phyloP scores from a whole-genome alignment of 2,113 vertebrate genomes.

The Zosterops hypoxanthus region DNA sequence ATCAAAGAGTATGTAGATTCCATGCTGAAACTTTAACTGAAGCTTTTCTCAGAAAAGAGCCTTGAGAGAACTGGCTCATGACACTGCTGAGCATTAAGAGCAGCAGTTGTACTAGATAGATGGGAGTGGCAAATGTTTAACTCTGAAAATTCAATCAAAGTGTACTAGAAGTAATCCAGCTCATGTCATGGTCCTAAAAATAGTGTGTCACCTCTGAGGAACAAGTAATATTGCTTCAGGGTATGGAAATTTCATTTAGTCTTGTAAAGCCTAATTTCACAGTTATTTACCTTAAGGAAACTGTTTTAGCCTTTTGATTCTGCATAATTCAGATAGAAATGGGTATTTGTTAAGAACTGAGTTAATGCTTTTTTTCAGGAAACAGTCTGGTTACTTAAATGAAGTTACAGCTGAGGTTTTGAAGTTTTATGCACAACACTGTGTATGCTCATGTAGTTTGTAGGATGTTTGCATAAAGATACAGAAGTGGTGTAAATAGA shows the following conservation, averaged over 20 bases:
- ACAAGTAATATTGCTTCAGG: not conserved
- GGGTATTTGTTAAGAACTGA: not conserved
- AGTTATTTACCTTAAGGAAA: not conserved
- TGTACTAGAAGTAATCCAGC: slow-evolving; percentile 8
- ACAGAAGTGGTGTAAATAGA: not conserved
- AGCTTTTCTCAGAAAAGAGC: not conserved
- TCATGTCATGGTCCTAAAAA: slow-evolving; percentile 31
- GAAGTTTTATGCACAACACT: not conserved
- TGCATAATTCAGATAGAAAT: not conserved
- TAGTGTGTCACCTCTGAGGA: slow-evolving; percentile 32
- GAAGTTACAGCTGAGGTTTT: not conserved
- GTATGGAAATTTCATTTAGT: not conserved
- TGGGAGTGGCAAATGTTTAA: not conserved
- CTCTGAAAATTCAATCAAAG: slow-evolving; percentile 34
- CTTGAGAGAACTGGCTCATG: not conserved
- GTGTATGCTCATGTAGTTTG: not conserved
- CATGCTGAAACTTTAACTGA: not conserved
- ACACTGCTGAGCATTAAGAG: not conserved
- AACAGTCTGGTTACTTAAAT: not conserved
- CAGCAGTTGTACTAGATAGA: not conserved
- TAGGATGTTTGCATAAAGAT: not conserved
- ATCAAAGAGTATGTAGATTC: not conserved
- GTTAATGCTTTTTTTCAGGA: not conserved
- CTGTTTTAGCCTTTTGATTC: not conserved
- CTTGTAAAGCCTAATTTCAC: not conserved